Evolutionary conservation across 1,140 invertebrate genomes (phyloP).

Genomic region (Hypsibius dujardini): DNA sequence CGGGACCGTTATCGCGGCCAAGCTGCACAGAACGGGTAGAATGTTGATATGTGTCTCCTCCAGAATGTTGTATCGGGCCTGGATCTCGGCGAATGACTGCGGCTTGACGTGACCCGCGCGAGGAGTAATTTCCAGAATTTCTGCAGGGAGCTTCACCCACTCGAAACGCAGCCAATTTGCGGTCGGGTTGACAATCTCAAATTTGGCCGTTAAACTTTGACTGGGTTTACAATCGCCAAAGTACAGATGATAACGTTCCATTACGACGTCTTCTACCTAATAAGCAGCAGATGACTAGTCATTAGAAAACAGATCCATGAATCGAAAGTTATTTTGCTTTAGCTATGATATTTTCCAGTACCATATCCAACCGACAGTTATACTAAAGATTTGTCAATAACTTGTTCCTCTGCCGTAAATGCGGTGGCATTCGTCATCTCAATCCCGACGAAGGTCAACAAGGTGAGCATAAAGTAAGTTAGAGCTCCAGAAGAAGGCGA

Average conservation of each 20-base stretch:
- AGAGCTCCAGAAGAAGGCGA: too few relatives aligned
- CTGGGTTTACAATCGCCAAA: neutral
- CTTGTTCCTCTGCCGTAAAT: too few relatives aligned
- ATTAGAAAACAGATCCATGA: too few relatives aligned
- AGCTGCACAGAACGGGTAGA: neutral
- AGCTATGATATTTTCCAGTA: too few relatives aligned
- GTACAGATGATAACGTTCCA: neutral
- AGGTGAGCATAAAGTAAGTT: too few relatives aligned
- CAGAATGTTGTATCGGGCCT: neutral
- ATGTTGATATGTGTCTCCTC: neutral
- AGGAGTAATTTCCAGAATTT: neutral
- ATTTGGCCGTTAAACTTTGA: neutral
- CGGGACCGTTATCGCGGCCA: neutral
- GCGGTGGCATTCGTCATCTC: too few relatives aligned
- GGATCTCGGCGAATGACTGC: neutral
- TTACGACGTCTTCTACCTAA: neutral
- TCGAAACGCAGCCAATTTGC: conserved; percentile 1
- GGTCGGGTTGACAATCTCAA: neutral
- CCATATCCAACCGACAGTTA: too few relatives aligned
- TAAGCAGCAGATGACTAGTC: too few relatives aligned
- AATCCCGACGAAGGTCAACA: too few relatives aligned
- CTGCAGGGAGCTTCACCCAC: neutral
- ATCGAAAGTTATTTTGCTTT: too few relatives aligned
- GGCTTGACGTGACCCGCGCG: neutral
- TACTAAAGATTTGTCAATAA: too few relatives aligned